Conservation (phyloP, 2,797 vertebrate species). For the Lutjanus campechanus region DNA sequence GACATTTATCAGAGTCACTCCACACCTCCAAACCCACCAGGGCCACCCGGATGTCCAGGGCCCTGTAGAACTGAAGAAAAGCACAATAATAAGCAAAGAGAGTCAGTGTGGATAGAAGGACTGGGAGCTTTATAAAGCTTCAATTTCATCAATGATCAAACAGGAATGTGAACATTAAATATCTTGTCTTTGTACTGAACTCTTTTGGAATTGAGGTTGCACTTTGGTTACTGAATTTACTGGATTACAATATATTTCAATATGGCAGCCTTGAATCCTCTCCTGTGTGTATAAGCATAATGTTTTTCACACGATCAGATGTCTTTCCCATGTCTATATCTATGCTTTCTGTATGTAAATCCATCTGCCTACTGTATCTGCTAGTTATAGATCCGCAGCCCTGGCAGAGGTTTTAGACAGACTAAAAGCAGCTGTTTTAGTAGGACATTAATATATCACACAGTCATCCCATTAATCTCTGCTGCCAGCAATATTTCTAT, state of each 20-base stretch:
- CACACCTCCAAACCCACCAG: constrained; percentile 97
- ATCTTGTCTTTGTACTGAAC: too few relatives aligned
- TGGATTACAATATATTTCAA: constrained; percentile 13
- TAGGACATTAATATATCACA: constrained; percentile 72
- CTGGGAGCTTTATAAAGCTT: constrained; percentile 1
- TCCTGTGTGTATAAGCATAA: neutral
- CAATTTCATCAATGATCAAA: constrained; percentile 21
- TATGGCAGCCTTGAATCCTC: constrained; percentile 16
- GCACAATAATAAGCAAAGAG: constrained; percentile 11
- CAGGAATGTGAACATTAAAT: neutral
- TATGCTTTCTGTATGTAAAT: constrained; percentile 42
- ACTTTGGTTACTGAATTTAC: constrained; percentile 8
- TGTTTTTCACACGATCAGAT: constrained; percentile 28
- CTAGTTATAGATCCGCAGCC: constrained; percentile 32
- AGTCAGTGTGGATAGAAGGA: constrained; percentile 1
- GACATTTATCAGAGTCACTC: constrained; percentile 95
- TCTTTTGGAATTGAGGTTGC: too few relatives aligned
- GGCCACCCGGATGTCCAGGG: constrained; percentile 95
- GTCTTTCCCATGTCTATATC: constrained; percentile 37
- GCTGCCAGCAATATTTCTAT: constrained; percentile 75
- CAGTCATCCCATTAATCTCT: constrained; percentile 73
- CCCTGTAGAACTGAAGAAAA: constrained; percentile 91
- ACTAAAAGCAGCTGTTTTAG: constrained; percentile 72
- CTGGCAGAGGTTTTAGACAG: constrained; percentile 46
- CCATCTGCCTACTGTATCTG: constrained; percentile 34